Evolutionary conservation across 2,113 vertebrate species (phyloP), one percentile per base, ranked within the genome.

Genomic region (Polyodon spathula): DNA sequence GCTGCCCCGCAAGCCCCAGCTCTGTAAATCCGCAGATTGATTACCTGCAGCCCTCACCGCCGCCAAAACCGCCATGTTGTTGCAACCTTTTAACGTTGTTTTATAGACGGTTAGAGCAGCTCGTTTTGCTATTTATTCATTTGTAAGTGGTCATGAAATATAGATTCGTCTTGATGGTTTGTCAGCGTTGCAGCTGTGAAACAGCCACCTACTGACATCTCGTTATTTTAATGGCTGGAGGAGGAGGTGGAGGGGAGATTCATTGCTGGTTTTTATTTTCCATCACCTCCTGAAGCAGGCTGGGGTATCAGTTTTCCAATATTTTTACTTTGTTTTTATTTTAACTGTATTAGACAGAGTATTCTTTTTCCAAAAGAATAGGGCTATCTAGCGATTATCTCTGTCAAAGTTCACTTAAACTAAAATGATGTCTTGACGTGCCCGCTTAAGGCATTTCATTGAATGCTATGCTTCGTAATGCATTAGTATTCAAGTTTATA

Each of bases 91-190:
- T 83, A 87, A 76, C 79, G 69, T 70, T 60, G 59, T 83, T 86
- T 88, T 86, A 86, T 85, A 85, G 84, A 86, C 81, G 80, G 81
- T 86, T 80, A 80, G 71, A 75, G 66, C 74, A 74, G 76, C 82
- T 85, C 78, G 76, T 86, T 86, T 83, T 78, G 81, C 83, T 88
- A 86, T 86, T 87, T 87, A 86, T 84, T 86, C 84, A 86, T 87
- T 76, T 83, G 81, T 85, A 86, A 87, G 81, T 86, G 81, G 76
- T 79, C 77, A 82, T 87, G 83, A 86, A 87, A 85, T 86, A 86
- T 84, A 86, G 78, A 87, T 87, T 85, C 81, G 80, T 83, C 74
- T 79, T 86, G 85, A 87, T 76, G 76, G 79, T 72, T 44, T 82
- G 81, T 83, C 81, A 76, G 72, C 70, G 63, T 66, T n/a, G 61